Percentiles rank a stretch among this genome's conserved stretches.
These are phyloP conservation scores for Oreochromis niloticus DNA, from an alignment of 2,113 vertebrate genomes.

Conservation along the genomic window DNA sequence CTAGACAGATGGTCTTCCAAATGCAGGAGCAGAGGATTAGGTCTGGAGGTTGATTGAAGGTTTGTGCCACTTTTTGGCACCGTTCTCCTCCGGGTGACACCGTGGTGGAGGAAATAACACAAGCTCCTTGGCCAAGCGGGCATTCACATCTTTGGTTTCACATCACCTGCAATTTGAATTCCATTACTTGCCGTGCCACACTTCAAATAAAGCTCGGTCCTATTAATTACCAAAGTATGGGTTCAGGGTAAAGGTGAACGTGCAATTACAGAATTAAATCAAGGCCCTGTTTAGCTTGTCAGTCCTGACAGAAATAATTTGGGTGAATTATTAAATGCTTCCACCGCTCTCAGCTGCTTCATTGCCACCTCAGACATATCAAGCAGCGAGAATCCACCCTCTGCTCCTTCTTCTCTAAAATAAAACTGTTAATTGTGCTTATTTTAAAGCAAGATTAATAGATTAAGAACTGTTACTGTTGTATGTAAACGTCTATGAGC, in stretches of 20 bases:
- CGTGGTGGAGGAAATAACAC: neutral
- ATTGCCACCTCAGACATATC: constrained; percentile 1
- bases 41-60: constrained; percentile 1
- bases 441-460: neutral
- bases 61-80: constrained; percentile 6
- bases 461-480: neutral
- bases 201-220: constrained; percentile 64
- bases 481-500: neutral
- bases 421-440: neutral
- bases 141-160: constrained; percentile 45
- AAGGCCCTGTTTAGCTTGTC: constrained; percentile 71
- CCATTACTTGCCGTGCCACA: constrained; percentile 62
- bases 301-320: constrained; percentile 75
- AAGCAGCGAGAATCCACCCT: neutral
- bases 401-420: neutral
- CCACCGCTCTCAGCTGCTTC: constrained; percentile 30
- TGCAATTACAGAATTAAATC: constrained; percentile 77
- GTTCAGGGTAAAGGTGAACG: constrained; percentile 68
- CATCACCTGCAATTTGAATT: constrained; percentile 70
- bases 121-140: neutral
- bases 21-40: neutral
- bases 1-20: neutral
- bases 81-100: constrained; percentile 1
- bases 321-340: constrained; percentile 73
- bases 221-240: constrained; percentile 73